A percentile compares a stretch with the other conserved stretches of the same genome.
Evolutionary conservation across 2,797 vertebrate genomes (phyloP).

Genomic region (Tokudaia tokunoshimensis): DNA sequence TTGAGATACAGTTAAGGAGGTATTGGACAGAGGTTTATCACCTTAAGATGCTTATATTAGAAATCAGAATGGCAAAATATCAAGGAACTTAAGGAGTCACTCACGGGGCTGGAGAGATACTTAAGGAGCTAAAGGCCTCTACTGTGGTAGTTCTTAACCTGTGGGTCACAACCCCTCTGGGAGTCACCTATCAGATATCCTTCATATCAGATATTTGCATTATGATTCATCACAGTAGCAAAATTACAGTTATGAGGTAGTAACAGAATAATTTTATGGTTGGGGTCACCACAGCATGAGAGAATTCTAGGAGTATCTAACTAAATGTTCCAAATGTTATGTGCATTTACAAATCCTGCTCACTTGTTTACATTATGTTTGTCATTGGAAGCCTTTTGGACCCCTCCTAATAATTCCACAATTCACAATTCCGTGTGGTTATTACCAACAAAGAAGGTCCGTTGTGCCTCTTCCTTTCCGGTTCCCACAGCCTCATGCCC

Average conservation of each 20-base stretch:
- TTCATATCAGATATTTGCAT: background rate
- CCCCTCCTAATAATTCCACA: background rate
- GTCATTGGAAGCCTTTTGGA: background rate
- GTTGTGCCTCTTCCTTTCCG: conserved; percentile 6
- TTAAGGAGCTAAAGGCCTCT: background rate
- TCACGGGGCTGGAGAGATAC: background rate
- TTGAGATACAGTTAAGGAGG: background rate
- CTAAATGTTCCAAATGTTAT: background rate
- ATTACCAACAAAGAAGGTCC: background rate
- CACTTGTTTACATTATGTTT: background rate
- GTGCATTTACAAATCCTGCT: conserved; percentile 13
- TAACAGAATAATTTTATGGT: background rate
- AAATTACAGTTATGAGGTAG: background rate
- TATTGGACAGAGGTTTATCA: background rate
- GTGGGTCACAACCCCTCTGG: background rate
- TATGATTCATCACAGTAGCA: background rate
- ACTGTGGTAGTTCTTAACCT: background rate
- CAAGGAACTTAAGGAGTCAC: background rate
- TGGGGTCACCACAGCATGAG: background rate
- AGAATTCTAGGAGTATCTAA: background rate
- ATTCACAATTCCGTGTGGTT: background rate
- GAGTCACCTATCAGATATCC: background rate
- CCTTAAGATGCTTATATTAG: background rate
- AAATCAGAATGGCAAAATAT: conserved; percentile 48
- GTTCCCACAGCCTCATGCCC: background rate